Conservation (phyloP, 2,797 vertebrate genomes). For the Danio kyathit region DNA sequence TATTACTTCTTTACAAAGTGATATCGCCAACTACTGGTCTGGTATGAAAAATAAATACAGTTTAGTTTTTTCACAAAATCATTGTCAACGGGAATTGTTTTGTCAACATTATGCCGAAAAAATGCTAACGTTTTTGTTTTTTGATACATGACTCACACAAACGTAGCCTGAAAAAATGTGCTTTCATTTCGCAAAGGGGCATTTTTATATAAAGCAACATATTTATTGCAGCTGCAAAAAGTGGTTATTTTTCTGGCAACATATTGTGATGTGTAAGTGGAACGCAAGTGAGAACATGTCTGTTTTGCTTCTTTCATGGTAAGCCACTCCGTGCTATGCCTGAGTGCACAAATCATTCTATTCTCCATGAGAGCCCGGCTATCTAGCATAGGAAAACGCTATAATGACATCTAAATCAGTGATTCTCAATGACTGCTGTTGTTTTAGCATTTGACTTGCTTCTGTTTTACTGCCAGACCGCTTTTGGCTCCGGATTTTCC, state of each 20-base stretch:
- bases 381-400: slow-evolving; percentile 61
- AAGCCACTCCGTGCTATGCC: slow-evolving; percentile 65
- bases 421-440: slow-evolving; percentile 77
- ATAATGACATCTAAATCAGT: slow-evolving; percentile 86
- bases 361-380: slow-evolving; percentile 56
- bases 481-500: slow-evolving; percentile 84
- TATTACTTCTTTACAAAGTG: no score
- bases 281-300: slow-evolving; percentile 46
- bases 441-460: slow-evolving; percentile 86
- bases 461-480: slow-evolving; percentile 88
- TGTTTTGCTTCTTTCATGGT: slow-evolving; percentile 63
- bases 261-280: slow-evolving; percentile 49
- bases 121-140: no score
- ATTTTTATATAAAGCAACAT: slow-evolving; percentile 48
- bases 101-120: no score
- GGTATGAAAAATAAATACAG: no score
- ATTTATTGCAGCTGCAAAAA: slow-evolving; percentile 57
- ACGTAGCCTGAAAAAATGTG: slow-evolving; percentile 16
- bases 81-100: no score
- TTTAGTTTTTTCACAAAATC: no score
- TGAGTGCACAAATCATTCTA: slow-evolving; percentile 58
- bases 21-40: no score
- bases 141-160: no score
- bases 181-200: slow-evolving; percentile 3
- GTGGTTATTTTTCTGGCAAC: slow-evolving; percentile 62